Conservation (phyloP, 2,797 vertebrate species). For the Nothura maculosa region DNA sequence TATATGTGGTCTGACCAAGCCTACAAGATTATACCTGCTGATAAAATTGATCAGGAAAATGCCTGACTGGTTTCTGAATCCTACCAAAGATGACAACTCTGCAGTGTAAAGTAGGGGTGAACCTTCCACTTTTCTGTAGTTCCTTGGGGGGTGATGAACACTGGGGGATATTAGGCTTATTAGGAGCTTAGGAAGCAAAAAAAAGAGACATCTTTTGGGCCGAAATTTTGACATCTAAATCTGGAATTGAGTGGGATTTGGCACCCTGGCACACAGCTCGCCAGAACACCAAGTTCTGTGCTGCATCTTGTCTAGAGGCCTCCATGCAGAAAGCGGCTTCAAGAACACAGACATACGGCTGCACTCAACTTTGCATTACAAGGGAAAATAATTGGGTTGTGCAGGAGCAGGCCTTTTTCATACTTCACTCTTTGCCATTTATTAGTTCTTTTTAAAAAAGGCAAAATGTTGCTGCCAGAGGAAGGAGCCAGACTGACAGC, state of each 20-base stretch:
- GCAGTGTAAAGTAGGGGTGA: fast-evolving
- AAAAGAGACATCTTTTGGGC: neutral
- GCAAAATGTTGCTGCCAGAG: neutral
- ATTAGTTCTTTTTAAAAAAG: neutral
- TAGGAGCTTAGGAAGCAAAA: neutral
- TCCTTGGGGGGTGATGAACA: fast-evolving
- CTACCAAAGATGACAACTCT: neutral
- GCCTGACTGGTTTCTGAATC: fast-evolving
- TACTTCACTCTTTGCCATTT: neutral
- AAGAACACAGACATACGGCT: neutral
- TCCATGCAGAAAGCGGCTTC: neutral
- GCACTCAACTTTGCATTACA: neutral
- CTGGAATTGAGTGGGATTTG: neutral
- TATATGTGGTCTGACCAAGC: neutral
- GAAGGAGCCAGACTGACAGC: neutral
- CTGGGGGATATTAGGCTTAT: fast-evolving
- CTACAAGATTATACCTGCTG: neutral
- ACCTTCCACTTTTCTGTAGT: neutral
- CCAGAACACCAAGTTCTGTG: neutral
- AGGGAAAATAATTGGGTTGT: neutral
- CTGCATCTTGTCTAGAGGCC: neutral
- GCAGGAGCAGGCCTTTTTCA: neutral
- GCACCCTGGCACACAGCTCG: neutral
- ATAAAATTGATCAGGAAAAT: neutral
- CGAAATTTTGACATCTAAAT: neutral